Conservation (phyloP, 2,888 invertebrate species). For the Tenthredo amoena region DNA sequence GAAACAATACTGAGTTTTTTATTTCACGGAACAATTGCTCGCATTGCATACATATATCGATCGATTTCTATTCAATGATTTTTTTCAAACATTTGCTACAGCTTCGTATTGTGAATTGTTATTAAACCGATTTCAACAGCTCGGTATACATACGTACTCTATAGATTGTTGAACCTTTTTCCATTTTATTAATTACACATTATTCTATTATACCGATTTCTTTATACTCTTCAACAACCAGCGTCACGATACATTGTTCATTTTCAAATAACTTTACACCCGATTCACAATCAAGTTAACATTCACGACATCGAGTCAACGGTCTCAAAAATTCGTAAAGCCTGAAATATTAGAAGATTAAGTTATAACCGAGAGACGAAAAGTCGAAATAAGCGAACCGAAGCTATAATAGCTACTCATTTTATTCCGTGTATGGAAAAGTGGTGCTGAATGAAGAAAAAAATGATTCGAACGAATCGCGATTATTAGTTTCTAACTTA, state of each 20-base stretch:
- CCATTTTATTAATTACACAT: background rate
- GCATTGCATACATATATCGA: background rate
- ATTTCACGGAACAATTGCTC: background rate
- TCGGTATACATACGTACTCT: background rate
- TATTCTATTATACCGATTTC: background rate
- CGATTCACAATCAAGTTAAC: background rate
- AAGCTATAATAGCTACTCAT: background rate
- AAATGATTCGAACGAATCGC: background rate
- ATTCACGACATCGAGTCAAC: background rate
- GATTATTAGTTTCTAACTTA: background rate
- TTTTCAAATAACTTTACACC: background rate
- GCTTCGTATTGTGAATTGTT: background rate
- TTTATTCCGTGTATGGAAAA: background rate
- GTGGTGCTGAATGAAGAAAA: background rate
- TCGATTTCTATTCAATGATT: conserved; percentile 46
- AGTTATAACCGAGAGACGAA: background rate
- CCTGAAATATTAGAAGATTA: conserved; percentile 29
- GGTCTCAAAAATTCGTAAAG: background rate
- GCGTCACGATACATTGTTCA: background rate
- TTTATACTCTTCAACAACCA: background rate
- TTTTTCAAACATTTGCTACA: conserved; percentile 10
- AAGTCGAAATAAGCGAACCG: background rate
- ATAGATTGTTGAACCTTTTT: background rate
- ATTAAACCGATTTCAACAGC: background rate
- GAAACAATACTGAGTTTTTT: conserved; percentile 21